Evolutionary conservation across 2,113 vertebrate genomes (phyloP).

Genomic region (Anser brachyrhynchus): DNA sequence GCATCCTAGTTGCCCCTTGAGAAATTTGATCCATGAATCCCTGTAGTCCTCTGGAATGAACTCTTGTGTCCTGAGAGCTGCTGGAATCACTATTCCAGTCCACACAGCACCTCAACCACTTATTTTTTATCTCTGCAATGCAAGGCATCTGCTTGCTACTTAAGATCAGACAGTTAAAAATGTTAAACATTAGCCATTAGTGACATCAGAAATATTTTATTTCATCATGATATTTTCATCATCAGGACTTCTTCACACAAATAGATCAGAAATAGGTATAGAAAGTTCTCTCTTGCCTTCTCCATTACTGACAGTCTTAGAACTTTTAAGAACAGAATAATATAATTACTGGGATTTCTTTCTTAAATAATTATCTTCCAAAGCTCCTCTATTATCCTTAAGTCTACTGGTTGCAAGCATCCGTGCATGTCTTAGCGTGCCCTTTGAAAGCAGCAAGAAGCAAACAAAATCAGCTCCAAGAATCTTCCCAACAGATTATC

Average conservation of each 20-base stretch:
- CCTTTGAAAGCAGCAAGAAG: background rate
- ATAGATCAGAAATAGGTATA: background rate
- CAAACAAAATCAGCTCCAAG: background rate
- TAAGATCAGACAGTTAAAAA: background rate
- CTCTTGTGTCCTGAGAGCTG: background rate
- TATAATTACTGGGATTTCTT: background rate
- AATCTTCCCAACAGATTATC: background rate
- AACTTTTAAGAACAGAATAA: background rate
- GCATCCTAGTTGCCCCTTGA: background rate
- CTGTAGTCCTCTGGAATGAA: background rate
- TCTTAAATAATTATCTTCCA: background rate
- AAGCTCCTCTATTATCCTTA: background rate
- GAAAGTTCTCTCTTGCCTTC: background rate
- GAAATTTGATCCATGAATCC: background rate
- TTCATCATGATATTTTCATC: background rate
- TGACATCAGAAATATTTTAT: background rate
- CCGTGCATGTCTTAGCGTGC: background rate
- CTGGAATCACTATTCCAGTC: background rate
- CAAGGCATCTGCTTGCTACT: background rate
- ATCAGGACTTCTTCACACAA: background rate
- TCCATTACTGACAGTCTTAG: background rate
- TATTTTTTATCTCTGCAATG: background rate
- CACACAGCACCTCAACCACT: background rate
- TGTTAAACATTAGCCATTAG: background rate
- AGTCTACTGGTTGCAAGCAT: background rate